Evolutionary conservation across 2,888 invertebrate genomes (phyloP).

Genomic region (Argyra leucocephala): DNA sequence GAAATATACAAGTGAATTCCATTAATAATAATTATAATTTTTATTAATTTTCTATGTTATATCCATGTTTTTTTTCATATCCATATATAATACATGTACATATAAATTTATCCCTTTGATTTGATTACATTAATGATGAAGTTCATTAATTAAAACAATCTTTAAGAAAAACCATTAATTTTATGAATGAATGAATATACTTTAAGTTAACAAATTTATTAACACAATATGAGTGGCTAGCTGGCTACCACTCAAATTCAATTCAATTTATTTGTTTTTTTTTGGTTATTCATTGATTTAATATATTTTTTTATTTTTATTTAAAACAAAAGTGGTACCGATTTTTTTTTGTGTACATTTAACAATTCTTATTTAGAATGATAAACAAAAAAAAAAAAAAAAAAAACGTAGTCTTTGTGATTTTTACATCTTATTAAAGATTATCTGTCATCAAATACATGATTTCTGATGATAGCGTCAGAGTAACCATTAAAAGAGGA

Average conservation of each 20-base stretch:
- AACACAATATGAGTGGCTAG: neutral
- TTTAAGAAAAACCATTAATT: too few relatives aligned
- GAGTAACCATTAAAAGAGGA: neutral
- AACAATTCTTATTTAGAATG: slow-evolving; percentile 3
- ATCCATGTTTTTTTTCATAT: too few relatives aligned
- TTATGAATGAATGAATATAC: too few relatives aligned
- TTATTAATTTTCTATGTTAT: too few relatives aligned
- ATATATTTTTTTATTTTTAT: neutral
- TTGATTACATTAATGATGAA: too few relatives aligned
- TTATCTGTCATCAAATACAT: slow-evolving; percentile 6
- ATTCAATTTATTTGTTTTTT: neutral
- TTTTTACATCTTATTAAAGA: neutral
- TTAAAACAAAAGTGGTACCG: neutral
- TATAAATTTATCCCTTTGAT: too few relatives aligned
- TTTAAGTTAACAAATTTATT: neutral
- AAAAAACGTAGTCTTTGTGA: neutral
- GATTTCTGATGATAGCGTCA: neutral
- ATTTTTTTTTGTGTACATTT: neutral
- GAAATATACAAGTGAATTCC: too few relatives aligned
- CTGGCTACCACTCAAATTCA: neutral
- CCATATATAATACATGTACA: too few relatives aligned
- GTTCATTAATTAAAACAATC: too few relatives aligned
- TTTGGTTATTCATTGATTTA: neutral
- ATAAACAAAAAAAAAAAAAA: slow-evolving; percentile 1
- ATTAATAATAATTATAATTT: too few relatives aligned